phyloP scores from a whole-genome alignment of 37 sponge, comb jelly and placozoan species.

The Tethya wilhelma region DNA sequence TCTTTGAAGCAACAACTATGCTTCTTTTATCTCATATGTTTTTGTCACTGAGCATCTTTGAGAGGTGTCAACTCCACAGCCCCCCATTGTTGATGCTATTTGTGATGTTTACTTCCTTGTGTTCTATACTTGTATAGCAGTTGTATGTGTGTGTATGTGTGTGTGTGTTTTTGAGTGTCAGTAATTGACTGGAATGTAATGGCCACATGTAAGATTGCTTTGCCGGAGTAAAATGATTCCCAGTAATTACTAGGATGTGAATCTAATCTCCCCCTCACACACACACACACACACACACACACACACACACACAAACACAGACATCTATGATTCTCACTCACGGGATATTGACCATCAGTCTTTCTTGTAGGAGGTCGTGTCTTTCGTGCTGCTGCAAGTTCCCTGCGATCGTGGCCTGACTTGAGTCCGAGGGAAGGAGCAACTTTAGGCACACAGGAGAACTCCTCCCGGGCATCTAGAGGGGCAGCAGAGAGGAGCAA shows the following conservation, averaged over 20 bases:
- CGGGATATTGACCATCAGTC: too few relatives aligned
- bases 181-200: neutral
- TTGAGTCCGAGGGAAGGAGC: conserved; percentile 49
- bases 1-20: too few relatives aligned
- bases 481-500: neutral
- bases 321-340: too few relatives aligned
- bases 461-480: conserved; percentile 18
- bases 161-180: too few relatives aligned
- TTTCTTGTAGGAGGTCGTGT: conserved; percentile 34
- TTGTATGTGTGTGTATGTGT: too few relatives aligned
- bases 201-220: neutral
- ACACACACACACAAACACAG: neutral
- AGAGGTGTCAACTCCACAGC: too few relatives aligned
- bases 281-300: neutral
- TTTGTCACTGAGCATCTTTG: too few relatives aligned
- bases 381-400: conserved; percentile 31
- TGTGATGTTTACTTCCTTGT: too few relatives aligned
- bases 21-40: too few relatives aligned
- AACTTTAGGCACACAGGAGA: conserved; percentile 22
- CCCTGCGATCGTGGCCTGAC: conserved; percentile 37
- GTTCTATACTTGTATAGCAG: too few relatives aligned
- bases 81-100: too few relatives aligned
- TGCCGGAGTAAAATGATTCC: neutral
- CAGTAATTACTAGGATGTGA: too few relatives aligned
- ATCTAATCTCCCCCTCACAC: neutral